Conservation (phyloP, 2,113 vertebrate genomes). For the Eublepharis macularius region DNA sequence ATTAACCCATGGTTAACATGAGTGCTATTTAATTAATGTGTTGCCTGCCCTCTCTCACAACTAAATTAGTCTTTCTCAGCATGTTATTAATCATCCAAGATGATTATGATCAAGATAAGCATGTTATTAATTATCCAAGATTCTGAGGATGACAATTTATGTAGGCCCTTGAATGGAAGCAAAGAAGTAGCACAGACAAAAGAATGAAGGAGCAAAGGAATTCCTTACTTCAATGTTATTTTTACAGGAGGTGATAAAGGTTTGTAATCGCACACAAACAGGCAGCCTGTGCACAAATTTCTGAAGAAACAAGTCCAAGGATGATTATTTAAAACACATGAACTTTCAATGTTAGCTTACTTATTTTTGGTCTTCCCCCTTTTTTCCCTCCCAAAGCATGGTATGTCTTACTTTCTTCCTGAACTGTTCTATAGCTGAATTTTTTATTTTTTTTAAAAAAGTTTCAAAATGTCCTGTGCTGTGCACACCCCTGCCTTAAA, state of each 20-base stretch:
- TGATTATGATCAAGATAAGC: not conserved
- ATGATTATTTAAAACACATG: not conserved
- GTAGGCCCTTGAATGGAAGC: not conserved
- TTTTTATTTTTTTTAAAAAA: not conserved
- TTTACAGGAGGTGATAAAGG: not conserved
- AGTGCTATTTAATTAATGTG: not conserved
- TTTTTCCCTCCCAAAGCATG: not conserved
- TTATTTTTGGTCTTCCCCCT: not conserved
- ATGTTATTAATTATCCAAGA: not conserved
- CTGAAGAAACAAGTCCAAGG: not conserved
- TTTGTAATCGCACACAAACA: not conserved
- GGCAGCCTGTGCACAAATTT: not conserved
- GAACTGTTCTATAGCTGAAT: not conserved
- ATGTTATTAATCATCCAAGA: not conserved
- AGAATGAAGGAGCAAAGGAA: too few species aligned
- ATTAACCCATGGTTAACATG: not conserved
- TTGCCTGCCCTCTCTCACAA: not conserved
- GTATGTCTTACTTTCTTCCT: not conserved
- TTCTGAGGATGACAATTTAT: not conserved
- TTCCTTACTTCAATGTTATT: not conserved
- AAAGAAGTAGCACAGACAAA: not conserved
- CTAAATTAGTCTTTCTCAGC: not conserved
- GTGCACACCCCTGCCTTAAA: not conserved
- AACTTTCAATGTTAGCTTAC: too few species aligned
- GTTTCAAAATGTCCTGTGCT: not conserved